Evolutionary conservation across 2,113 vertebrate genomes (phyloP).

Genomic region (Rhinichthys klamathensis): DNA sequence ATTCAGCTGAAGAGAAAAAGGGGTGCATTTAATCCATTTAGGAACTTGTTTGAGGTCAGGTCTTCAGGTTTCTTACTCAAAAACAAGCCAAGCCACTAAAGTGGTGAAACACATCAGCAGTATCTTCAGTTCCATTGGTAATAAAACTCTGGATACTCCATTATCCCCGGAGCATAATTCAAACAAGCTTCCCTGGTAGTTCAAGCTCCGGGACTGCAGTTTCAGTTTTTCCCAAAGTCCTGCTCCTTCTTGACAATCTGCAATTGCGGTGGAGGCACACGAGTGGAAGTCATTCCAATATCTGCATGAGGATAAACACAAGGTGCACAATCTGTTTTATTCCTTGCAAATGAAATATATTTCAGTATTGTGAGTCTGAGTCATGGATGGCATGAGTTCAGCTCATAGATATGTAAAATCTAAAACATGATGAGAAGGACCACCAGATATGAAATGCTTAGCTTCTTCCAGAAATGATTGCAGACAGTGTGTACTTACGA

Average conservation of each 20-base stretch:
- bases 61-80: conserved; percentile 14
- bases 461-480: background rate
- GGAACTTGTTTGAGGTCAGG: background rate
- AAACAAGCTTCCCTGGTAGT: conserved; percentile 88
- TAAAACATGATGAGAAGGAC: background rate
- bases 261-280: conserved; percentile 85
- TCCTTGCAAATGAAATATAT: background rate
- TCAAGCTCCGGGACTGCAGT: conserved; percentile 85
- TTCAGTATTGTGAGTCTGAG: background rate
- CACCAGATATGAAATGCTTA: background rate
- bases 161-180: conserved; percentile 84
- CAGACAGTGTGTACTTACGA: conserved; percentile 74
- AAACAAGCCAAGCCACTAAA: conserved; percentile 78
- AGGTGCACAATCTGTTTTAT: background rate
- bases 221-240: conserved; percentile 90
- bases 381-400: background rate
- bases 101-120: conserved; percentile 77
- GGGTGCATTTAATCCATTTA: conserved; percentile 16
- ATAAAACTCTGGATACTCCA: conserved; percentile 67
- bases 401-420: background rate
- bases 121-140: conserved; percentile 68
- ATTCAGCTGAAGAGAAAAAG: background rate
- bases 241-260: conserved; percentile 88
- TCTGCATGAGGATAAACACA: conserved; percentile 65
- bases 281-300: conserved; percentile 89